Conservation (phyloP, 2,797 vertebrate genomes). For the Eupleurogrammus muticus region DNA sequence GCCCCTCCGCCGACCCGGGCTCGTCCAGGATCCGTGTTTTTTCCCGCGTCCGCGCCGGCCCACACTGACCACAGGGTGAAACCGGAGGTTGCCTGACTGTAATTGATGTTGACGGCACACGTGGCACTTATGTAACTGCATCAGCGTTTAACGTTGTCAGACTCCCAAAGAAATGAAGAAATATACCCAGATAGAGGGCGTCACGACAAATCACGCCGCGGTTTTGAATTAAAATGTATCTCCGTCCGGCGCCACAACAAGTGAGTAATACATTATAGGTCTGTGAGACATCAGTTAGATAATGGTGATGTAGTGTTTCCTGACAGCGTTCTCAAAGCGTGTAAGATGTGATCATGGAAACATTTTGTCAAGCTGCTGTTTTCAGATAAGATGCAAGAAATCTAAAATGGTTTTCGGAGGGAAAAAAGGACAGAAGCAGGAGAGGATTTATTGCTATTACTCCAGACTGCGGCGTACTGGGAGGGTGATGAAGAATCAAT, state of each 20-base stretch:
- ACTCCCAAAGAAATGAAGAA: constrained; percentile 5
- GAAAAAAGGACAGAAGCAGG: constrained; percentile 3
- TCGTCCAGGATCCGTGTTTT: constrained; percentile 50
- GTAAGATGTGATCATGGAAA: constrained; percentile 46
- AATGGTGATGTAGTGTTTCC: constrained; percentile 48
- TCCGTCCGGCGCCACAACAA: constrained; percentile 22
- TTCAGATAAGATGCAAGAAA: constrained; percentile 29
- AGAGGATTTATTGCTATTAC: constrained; percentile 20
- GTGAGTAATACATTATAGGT: constrained; percentile 24
- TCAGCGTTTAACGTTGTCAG: constrained; percentile 46
- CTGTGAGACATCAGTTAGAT: constrained; percentile 42
- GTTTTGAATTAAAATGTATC: constrained; percentile 26
- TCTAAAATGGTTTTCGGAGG: constrained; percentile 18
- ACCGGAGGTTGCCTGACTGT: constrained; percentile 57
- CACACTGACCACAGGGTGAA: constrained; percentile 53
- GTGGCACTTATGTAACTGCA: constrained; percentile 65
- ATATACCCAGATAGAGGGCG: not conserved
- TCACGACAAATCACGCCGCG: not conserved
- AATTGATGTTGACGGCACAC: constrained; percentile 66
- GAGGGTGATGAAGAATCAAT: constrained; percentile 25
- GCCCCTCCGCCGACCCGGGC: constrained; percentile 41
- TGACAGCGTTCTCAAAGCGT: constrained; percentile 39
- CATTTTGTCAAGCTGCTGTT: constrained; percentile 39
- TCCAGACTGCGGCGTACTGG: constrained; percentile 4
- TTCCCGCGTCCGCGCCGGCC: constrained; percentile 42